Base-by-base conservation (phyloP, 2,797 vertebrate species). In the Pseudochirops cupreus region DNA sequence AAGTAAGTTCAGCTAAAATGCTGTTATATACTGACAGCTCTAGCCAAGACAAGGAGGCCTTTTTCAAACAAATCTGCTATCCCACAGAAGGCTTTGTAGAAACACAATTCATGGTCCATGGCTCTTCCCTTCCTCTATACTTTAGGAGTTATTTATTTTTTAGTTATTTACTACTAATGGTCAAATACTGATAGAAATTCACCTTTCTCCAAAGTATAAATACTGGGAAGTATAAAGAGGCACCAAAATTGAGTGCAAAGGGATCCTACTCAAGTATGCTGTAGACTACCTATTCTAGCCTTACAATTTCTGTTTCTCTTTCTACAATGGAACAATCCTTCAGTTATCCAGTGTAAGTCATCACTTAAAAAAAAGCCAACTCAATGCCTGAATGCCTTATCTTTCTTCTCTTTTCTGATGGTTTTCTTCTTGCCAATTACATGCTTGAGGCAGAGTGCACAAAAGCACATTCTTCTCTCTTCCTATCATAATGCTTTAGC, bases 371-470 rank as follows among this genome's bases (percentile, higher is more conserved):
- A 95, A 95, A 96, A 96, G 91, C 90, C 94, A 97, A 53, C 94
- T 95, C 95, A 95, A 89, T 94, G 97, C 56, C 93, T 92, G 94
- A 95, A 92, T 95, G 95, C 87, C 54, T 97, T 95, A 95, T 59
- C 94, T 97, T 97, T 97, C 96, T 93, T 97, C 93, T 96, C 54
- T 94, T 95, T 97, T 97, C 95, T 96, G 87, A 97, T 95, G 90
- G 56, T 89, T 95, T 87, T 96, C 97, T 95, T 96, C 94, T 94
- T 98, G 96, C 95, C 96, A 97, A 97, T 97, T 98, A 96, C 93
- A 96, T 97, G 95, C 96, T 97, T 96, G 95, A 97, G 95, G 96
- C 91, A 97, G 67, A 98, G 94, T 14, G 93, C 67, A 94, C 52
- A 90, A 91, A 97, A 95, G 46, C 89, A 94, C 31, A 96, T 94